phyloP scores from a whole-genome alignment of 2,888 invertebrate genomes.

The Chouioia cunea region DNA sequence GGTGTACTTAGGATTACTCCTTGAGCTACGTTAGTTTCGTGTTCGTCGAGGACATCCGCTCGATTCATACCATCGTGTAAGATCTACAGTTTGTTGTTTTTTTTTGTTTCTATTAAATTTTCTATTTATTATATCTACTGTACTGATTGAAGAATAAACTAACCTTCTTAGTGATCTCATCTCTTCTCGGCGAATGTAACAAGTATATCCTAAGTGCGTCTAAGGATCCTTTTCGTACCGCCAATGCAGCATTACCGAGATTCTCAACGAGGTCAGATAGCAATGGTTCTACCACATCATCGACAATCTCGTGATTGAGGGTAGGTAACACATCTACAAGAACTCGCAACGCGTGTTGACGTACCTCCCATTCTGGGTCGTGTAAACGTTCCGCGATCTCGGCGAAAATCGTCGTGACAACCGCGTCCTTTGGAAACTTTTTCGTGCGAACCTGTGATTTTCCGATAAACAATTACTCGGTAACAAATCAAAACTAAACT shows the following conservation, averaged over 20 bases:
- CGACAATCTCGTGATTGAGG: conserved; percentile 70
- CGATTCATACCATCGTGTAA: conserved; percentile 57
- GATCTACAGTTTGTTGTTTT: conserved; percentile 51
- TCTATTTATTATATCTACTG: background rate
- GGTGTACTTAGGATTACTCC: conserved; percentile 67
- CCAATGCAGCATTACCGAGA: conserved; percentile 84
- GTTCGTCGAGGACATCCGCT: conserved; percentile 59
- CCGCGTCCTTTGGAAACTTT: conserved; percentile 78
- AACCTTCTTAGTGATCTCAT: conserved; percentile 76
- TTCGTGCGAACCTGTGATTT: conserved; percentile 77
- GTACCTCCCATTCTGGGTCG: conserved; percentile 87
- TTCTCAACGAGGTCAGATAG: conserved; percentile 81
- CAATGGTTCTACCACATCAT: conserved; percentile 77
- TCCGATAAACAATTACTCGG: no score
- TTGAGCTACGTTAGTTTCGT: conserved; percentile 64
- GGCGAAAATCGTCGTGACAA: conserved; percentile 76
- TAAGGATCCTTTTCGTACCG: conserved; percentile 83
- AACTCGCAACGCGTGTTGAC: conserved; percentile 84
- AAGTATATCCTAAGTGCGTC: conserved; percentile 83
- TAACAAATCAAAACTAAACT: no score
- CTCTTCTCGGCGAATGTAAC: conserved; percentile 76
- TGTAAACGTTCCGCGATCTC: conserved; percentile 80
- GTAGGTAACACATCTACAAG: conserved; percentile 84
- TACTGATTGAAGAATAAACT: conserved; percentile 9
- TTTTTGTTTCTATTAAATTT: conserved; percentile 2